phyloP scores from a whole-genome alignment of 2,113 vertebrate species.

The Orientallactaga bullata region DNA sequence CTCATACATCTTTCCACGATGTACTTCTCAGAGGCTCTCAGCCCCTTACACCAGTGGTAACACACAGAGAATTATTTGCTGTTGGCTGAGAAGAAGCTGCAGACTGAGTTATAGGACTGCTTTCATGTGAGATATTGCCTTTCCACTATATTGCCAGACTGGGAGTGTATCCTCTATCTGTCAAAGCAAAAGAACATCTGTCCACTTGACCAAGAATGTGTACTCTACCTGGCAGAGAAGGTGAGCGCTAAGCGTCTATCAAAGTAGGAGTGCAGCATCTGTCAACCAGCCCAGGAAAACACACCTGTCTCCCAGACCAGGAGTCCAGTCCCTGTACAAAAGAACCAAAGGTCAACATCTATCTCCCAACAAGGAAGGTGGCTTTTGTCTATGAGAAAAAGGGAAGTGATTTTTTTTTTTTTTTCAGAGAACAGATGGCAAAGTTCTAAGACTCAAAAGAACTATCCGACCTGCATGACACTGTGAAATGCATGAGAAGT shows the following conservation, averaged over 20 bases:
- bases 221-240: neutral
- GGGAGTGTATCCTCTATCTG: neutral
- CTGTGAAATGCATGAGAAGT: neutral
- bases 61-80: neutral
- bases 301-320: neutral
- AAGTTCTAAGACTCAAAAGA: neutral
- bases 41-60: neutral
- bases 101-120: neutral
- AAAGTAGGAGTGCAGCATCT: neutral
- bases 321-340: neutral
- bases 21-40: constrained; percentile 11
- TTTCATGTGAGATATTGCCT: constrained; percentile 42
- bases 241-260: neutral
- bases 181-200: neutral
- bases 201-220: neutral
- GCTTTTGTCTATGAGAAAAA: neutral
- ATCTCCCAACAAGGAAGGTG: neutral
- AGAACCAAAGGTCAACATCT: neutral
- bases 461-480: neutral
- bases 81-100: constrained; percentile 2
- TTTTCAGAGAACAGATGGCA: too few relatives aligned
- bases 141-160: neutral
- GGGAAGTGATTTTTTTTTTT: neutral
- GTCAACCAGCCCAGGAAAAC: neutral
- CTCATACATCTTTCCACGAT: constrained; percentile 40